A percentile compares a stretch with the other conserved stretches of the same genome.
Evolutionary conservation across 2,888 invertebrate genomes (phyloP).

Genomic region (Epistrophe grossulariae): DNA sequence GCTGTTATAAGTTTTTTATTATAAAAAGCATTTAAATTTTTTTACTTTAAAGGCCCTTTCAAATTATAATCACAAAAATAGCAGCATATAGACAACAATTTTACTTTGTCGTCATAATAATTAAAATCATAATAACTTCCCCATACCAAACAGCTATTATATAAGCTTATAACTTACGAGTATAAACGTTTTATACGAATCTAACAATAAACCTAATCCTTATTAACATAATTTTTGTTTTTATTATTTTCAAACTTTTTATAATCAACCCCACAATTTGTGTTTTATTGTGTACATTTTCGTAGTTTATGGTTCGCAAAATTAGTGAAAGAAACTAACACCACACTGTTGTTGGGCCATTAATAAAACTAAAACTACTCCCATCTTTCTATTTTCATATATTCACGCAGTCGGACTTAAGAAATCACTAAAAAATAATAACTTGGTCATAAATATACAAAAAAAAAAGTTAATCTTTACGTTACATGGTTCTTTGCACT

Average conservation of each 20-base stretch:
- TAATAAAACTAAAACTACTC: conserved; percentile 4
- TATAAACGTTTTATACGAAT: neutral
- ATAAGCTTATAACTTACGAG: neutral
- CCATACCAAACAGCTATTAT: neutral
- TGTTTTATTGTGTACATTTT: conserved; percentile 41
- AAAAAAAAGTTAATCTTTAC: conserved; percentile 23
- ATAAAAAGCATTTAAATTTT: neutral
- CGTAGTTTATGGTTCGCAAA: conserved; percentile 63
- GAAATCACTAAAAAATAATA: conserved; percentile 29
- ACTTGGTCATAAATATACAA: conserved; percentile 59
- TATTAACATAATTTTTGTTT: conserved; percentile 1
- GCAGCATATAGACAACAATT: neutral
- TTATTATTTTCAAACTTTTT: neutral
- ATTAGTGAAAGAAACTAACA: conserved; percentile 41
- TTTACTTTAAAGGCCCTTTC: too few relatives aligned
- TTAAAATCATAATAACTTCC: neutral
- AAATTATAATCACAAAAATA: too few relatives aligned
- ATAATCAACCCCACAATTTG: conserved; percentile 12
- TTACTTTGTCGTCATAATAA: neutral
- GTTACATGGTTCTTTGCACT: conserved; percentile 10
- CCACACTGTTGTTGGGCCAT: neutral
- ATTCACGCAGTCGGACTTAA: neutral
- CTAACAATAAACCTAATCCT: neutral
- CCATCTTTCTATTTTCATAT: neutral
- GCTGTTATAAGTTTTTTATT: too few relatives aligned